These are phyloP conservation scores for Galbula dea DNA, from an alignment of 2,113 vertebrate genomes.

Conservation along the genomic window DNA sequence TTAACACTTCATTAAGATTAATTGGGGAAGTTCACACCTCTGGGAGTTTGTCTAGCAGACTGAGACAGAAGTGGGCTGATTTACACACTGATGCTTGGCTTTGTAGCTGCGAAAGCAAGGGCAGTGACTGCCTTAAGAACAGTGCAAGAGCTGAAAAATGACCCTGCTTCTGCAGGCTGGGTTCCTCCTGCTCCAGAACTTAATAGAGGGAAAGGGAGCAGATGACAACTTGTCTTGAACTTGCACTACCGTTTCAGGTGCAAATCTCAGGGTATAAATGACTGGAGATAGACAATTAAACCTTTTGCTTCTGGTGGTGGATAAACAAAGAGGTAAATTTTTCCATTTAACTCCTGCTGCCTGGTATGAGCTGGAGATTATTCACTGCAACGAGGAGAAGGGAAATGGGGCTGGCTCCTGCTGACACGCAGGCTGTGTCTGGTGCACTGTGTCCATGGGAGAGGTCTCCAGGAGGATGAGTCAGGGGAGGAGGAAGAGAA, in stretches of 20 bases:
- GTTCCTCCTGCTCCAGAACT: neutral
- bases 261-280: neutral
- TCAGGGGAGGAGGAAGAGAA: neutral
- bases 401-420: neutral
- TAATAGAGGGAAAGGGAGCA: neutral
- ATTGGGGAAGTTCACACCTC: conserved; percentile 66
- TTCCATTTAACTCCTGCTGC: conserved; percentile 19
- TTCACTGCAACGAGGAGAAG: neutral
- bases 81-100: neutral
- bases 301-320: neutral
- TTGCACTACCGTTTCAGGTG: neutral
- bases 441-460: neutral
- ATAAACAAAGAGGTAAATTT: neutral
- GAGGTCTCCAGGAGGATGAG: neutral
- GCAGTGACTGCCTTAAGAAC: neutral
- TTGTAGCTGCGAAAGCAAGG: neutral
- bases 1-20: conserved; percentile 70
- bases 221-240: neutral
- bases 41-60: conserved; percentile 44
- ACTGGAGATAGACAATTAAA: neutral
- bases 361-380: neutral
- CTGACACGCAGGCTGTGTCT: neutral
- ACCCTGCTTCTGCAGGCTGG: neutral
- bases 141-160: neutral
- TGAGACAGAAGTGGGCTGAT: conserved; percentile 34